These are phyloP conservation scores for Cephalopachus bancanus DNA, from an alignment of 2,797 vertebrate species.

Conservation along the genomic window DNA sequence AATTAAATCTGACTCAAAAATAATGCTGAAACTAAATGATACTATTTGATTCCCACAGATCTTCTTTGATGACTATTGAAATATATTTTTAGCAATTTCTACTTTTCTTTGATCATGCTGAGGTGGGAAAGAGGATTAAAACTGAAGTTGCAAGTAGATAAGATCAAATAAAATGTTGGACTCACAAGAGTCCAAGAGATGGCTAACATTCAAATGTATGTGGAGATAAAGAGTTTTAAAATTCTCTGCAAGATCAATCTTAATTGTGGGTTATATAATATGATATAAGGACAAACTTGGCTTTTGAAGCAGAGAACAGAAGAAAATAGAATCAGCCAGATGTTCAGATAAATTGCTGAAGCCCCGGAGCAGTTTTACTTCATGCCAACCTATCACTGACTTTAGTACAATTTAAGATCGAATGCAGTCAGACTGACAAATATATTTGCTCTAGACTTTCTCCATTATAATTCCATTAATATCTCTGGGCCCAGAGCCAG, in stretches of 20 bases:
- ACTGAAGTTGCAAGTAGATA: background rate
- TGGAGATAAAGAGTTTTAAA: conserved; percentile 3
- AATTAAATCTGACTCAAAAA: background rate
- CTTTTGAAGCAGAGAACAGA: conserved; percentile 64
- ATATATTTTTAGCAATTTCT: conserved; percentile 34
- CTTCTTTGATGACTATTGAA: conserved; percentile 3
- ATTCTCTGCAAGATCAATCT: conserved; percentile 16
- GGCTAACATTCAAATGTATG: background rate
- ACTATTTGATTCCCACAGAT: background rate
- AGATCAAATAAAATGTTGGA: background rate
- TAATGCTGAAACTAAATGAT: background rate
- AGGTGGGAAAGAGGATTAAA: background rate
- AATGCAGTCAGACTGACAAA: conserved; percentile 77
- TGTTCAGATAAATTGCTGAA: conserved; percentile 78
- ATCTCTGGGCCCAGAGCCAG: conserved; percentile 78
- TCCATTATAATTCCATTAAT: conserved; percentile 80
- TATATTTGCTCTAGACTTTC: conserved; percentile 70
- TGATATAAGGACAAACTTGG: background rate
- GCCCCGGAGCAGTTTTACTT: conserved; percentile 60
- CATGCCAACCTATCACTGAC: conserved; percentile 40
- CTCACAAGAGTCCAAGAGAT: background rate
- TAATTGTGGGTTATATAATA: conserved; percentile 46
- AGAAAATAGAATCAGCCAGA: conserved; percentile 63
- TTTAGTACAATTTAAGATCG: conserved; percentile 77
- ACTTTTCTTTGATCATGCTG: background rate